Evolutionary conservation across 2,797 vertebrate species (phyloP), one percentile per base, ranked within the genome.

Genomic region (Champsocephalus gunnari): DNA sequence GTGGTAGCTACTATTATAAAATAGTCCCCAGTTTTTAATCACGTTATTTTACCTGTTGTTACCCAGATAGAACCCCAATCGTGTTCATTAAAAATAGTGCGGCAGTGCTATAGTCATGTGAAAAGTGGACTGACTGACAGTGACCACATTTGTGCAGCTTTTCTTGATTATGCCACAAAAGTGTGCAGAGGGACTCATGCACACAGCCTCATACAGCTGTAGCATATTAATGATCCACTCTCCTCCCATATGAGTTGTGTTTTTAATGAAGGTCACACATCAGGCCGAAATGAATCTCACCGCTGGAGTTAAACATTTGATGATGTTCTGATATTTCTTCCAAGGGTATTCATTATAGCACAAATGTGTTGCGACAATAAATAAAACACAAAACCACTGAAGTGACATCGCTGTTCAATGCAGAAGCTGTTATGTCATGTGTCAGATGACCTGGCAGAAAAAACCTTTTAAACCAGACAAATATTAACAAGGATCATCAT

Each of bases 171-270:
- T 67, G 32, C 54, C 57, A 41, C 60, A 60, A 53, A 69, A 60
- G 24, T 28, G 24, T 70, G 17, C 43, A 32, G n/a, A 44, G 51
- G 32, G 60, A 66, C 56, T 57, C 24, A 10, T 49, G 24, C 65
- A 47, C 28, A 19, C 19, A 48, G 53, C 47, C 24, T 28, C 32
- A 45, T 60, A 43, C 44, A 64, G 61, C 9, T 54, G 19, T 32
- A 34, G 64, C 61, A 65, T 84, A 67, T 57, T 43, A 76, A 77
- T 45, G 51, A 43, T 68, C 59, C 12, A 13, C 11, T 66, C 12
- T 7, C 43, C 14, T 65, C 28, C 44, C 14, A 53, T 57, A 12
- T 19, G 7, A 73, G 24, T 44, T n/a, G 4, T 48, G 41, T 3
- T 9, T 60, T 41, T 56, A 38, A 60, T 56, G n/a, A 56, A 79